These are phyloP conservation scores for Clunio marinus DNA, from an alignment of 2,888 invertebrate genomes.

Conservation along the genomic window DNA sequence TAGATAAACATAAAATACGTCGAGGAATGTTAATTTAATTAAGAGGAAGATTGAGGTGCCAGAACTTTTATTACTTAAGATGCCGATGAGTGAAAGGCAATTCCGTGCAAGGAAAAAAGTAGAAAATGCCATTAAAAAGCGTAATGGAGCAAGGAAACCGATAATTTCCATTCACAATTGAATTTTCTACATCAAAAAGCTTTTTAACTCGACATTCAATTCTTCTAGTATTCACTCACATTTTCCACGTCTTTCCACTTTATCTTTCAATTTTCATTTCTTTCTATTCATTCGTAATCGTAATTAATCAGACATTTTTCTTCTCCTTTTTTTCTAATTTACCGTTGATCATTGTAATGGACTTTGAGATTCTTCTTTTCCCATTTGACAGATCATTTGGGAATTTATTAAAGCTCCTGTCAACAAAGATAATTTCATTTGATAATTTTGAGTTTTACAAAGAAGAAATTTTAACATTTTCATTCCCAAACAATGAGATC, in stretches of 20 bases:
- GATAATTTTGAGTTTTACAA: too few species aligned
- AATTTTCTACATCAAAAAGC: slow-evolving; percentile 35
- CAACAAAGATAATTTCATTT: too few species aligned
- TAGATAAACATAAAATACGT: slow-evolving; percentile 3
- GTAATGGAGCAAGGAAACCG: slow-evolving; percentile 36
- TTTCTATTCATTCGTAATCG: neutral
- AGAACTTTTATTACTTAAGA: neutral
- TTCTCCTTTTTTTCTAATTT: neutral
- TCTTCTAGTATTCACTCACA: too few species aligned
- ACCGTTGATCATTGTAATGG: too few species aligned
- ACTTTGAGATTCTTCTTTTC: too few species aligned
- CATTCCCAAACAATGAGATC: neutral
- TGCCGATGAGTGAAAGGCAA: neutral
- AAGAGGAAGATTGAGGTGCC: slow-evolving; percentile 11
- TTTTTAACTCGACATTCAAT: too few species aligned
- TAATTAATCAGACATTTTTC: neutral
- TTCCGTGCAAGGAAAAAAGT: neutral
- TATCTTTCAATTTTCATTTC: neutral
- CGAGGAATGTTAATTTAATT: slow-evolving; percentile 35
- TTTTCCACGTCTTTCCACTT: too few species aligned
- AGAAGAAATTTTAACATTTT: neutral
- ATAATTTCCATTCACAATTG: slow-evolving; percentile 35
- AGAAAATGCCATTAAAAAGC: slow-evolving; percentile 27
- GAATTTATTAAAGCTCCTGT: too few species aligned
- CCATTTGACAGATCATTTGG: too few species aligned